A percentile compares a stretch with the other conserved stretches of the same genome.
phyloP scores from a whole-genome alignment of 2,113 vertebrate genomes.

The Halcyon senegalensis region DNA sequence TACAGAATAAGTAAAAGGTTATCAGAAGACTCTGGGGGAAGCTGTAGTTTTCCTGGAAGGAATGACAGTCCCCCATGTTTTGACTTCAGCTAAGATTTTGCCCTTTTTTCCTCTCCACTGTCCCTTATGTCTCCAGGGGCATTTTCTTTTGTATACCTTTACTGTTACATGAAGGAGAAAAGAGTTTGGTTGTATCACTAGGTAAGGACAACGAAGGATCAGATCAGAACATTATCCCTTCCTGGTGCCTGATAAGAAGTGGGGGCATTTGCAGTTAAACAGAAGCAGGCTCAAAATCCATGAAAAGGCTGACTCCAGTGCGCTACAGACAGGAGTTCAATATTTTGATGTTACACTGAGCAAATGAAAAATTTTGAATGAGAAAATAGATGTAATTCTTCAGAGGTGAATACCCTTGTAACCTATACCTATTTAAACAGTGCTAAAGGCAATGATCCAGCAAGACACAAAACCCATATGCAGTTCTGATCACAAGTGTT shows the following conservation, averaged over 20 bases:
- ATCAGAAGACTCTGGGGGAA: background rate
- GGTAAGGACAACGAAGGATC: background rate
- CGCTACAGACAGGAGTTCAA: background rate
- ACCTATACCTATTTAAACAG: background rate
- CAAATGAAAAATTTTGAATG: background rate
- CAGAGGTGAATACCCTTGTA: background rate
- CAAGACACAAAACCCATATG: background rate
- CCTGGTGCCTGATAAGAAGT: background rate
- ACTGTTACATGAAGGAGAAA: background rate
- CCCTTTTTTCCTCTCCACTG: background rate
- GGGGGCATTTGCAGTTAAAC: background rate
- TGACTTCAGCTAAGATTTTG: background rate
- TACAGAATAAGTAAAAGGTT: background rate
- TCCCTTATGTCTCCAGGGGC: background rate
- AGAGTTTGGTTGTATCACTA: background rate
- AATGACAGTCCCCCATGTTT: background rate
- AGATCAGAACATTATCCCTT: background rate
- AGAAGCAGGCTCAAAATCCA: background rate
- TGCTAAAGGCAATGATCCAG: background rate
- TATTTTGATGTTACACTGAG: background rate
- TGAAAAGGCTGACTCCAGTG: background rate
- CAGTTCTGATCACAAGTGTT: background rate
- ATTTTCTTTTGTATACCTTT: background rate
- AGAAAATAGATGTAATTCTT: background rate
- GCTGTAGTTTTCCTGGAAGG: background rate